Conservation (phyloP, 2,888 invertebrate genomes). For the Nephrotoma guestfalica region DNA sequence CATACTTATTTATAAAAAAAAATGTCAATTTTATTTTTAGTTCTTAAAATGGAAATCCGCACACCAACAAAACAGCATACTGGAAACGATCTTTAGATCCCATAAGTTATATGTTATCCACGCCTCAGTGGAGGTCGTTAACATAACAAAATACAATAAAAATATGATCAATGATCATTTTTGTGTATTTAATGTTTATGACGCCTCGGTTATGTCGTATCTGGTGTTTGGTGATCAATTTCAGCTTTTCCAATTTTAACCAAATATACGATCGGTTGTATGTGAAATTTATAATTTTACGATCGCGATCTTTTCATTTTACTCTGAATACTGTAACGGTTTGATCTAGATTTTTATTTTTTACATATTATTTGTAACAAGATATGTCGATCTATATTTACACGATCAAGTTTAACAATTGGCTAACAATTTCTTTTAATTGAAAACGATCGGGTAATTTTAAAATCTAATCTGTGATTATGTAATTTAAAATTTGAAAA, state of each 20-base stretch:
- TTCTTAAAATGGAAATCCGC: neutral
- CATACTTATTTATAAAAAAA: neutral
- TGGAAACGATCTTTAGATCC: neutral
- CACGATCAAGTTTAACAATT: too few relatives aligned
- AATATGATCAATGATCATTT: neutral
- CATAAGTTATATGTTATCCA: neutral
- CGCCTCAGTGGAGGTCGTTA: neutral
- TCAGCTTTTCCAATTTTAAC: neutral
- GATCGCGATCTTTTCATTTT: neutral
- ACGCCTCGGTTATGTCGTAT: neutral
- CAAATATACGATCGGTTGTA: neutral
- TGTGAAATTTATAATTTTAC: neutral
- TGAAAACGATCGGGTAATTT: too few relatives aligned
- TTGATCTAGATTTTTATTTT: neutral
- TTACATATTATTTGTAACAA: neutral
- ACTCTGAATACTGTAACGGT: neutral
- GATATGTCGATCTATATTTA: neutral
- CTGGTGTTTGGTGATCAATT: neutral
- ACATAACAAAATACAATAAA: neutral
- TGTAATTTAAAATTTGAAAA: neutral
- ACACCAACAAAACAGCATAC: neutral
- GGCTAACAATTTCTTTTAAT: too few relatives aligned
- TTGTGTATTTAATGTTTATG: neutral
- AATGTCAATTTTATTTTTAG: neutral
- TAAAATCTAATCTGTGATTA: neutral